Conservation (phyloP, 1,140 invertebrate genomes). For the fruit fly (Drosophila melanogaster) region DNA sequence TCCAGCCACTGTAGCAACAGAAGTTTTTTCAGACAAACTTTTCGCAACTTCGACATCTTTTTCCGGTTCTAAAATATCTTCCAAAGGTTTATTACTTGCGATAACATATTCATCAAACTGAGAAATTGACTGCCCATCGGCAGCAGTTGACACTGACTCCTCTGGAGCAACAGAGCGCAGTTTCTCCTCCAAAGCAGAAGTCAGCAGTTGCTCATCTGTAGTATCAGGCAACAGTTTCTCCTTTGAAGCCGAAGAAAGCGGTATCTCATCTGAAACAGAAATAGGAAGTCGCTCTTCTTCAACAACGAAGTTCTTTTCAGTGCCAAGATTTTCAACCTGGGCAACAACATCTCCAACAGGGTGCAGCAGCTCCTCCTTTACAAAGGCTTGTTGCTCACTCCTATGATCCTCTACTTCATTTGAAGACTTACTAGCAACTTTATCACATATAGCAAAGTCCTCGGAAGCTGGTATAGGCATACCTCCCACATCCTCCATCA, state of each 20-base stretch:
- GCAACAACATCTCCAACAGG: slow-evolving; percentile 22
- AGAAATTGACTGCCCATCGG: not conserved
- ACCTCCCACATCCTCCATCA: not conserved
- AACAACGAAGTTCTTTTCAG: not conserved
- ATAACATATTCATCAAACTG: not conserved
- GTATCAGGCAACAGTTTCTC: not conserved
- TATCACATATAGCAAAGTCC: slow-evolving; percentile 3
- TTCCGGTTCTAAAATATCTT: not conserved
- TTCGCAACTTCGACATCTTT: not conserved
- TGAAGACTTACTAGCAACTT: not conserved
- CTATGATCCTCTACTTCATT: not conserved
- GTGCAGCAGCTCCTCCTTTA: not conserved
- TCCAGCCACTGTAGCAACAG: slow-evolving; percentile 22
- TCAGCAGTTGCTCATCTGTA: slow-evolving; percentile 8
- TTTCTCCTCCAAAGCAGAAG: slow-evolving; percentile 12
- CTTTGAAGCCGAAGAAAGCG: not conserved
- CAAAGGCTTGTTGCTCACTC: not conserved
- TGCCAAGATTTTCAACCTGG: not conserved
- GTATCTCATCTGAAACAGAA: not conserved
- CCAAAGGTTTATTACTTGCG: too few species aligned
- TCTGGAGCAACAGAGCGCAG: not conserved
- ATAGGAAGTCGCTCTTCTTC: not conserved
- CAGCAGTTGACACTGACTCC: not conserved
- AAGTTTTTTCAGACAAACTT: slow-evolving; percentile 1
- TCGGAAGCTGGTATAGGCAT: not conserved